These are phyloP conservation scores for Dichetophora obliterata DNA, from an alignment of 2,888 invertebrate species.

Conservation along the genomic window DNA sequence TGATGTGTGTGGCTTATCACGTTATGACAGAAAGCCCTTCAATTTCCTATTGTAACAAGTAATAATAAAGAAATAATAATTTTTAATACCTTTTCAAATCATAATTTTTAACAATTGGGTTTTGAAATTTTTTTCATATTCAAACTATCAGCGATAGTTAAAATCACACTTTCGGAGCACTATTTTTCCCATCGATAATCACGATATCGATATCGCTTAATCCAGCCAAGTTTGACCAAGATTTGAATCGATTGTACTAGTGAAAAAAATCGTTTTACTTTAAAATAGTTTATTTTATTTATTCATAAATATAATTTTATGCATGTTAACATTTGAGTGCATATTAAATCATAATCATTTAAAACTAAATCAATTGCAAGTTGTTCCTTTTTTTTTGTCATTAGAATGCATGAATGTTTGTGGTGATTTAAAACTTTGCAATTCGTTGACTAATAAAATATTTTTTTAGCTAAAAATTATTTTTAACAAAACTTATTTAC, in stretches of 20 bases:
- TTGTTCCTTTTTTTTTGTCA: conserved; percentile 53
- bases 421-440: conserved; percentile 28
- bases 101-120: too few species aligned
- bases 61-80: too few species aligned
- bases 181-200: too few species aligned
- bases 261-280: background rate
- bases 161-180: too few species aligned
- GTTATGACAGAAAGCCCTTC: too few species aligned
- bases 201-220: too few species aligned
- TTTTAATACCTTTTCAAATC: too few species aligned
- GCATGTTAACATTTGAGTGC: conserved; percentile 19
- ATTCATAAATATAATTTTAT: conserved; percentile 13
- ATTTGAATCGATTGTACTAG: background rate
- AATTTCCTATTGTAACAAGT: too few species aligned
- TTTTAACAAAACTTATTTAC: conserved; percentile 59
- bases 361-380: conserved; percentile 37
- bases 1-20: too few species aligned
- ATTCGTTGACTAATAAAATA: conserved; percentile 25
- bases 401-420: conserved; percentile 47
- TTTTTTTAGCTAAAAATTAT: conserved; percentile 21
- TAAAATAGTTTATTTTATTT: conserved; percentile 5
- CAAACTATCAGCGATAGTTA: too few species aligned
- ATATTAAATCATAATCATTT: conserved; percentile 27
- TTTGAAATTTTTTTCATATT: too few species aligned
- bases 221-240: too few species aligned